phyloP scores from a whole-genome alignment of 1,140 invertebrate genomes.

The Aphaenogaster ashmeadi region DNA sequence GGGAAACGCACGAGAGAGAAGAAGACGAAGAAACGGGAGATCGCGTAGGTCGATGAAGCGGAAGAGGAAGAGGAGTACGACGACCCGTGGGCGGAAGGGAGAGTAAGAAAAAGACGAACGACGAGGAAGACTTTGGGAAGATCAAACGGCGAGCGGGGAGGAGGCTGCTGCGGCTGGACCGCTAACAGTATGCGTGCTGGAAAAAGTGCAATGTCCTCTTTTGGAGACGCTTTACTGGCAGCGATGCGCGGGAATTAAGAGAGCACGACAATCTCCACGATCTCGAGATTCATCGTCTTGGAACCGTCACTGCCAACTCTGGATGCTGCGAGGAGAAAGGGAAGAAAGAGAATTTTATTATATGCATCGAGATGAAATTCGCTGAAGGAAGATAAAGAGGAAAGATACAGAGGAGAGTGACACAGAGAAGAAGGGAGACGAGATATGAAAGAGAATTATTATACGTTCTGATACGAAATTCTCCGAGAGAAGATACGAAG shows the following conservation, averaged over 20 bases:
- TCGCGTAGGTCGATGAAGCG: neutral
- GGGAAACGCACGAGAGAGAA: conserved; percentile 9
- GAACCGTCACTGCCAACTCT: neutral
- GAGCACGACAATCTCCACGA: neutral
- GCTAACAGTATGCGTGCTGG: conserved; percentile 12
- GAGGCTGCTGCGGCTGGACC: conserved; percentile 17
- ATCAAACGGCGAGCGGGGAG: conserved; percentile 32
- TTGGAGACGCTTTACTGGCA: conserved; percentile 16
- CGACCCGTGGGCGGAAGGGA: neutral
- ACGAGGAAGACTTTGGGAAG: conserved; percentile 38
- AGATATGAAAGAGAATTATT: conserved; percentile 3
- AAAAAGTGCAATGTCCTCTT: conserved; percentile 63
- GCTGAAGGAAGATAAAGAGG: neutral
- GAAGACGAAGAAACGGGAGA: conserved; percentile 3
- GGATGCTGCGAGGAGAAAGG: neutral
- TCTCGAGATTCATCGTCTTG: conserved; percentile 23
- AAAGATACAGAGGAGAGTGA: neutral
- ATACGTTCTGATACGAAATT: neutral
- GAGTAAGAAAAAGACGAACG: neutral
- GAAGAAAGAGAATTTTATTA: conserved; percentile 16
- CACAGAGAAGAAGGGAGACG: neutral
- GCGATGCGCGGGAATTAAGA: conserved; percentile 15
- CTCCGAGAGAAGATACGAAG: neutral
- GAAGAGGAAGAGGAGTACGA: conserved; percentile 40
- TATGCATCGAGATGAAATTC: neutral